phyloP scores from a whole-genome alignment of 2,888 invertebrate genomes.

The Macrophya annulata region DNA sequence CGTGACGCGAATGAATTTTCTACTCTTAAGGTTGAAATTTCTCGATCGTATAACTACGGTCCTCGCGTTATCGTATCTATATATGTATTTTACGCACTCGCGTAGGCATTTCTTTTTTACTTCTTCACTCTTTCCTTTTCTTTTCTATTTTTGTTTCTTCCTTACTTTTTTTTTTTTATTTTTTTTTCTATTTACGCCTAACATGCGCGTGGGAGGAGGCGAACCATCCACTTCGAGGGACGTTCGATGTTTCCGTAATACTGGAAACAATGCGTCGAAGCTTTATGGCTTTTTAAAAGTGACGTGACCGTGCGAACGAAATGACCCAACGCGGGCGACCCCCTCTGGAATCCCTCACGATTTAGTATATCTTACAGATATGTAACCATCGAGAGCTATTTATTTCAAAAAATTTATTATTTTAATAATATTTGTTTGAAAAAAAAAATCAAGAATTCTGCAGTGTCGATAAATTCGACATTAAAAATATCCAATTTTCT shows the following conservation, averaged over 20 bases:
- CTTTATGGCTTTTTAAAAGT: conserved; percentile 51
- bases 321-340: not conserved
- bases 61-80: not conserved
- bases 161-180: conserved; percentile 53
- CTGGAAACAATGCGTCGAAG: conserved; percentile 50
- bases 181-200: conserved; percentile 32
- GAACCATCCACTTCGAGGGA: conserved; percentile 13
- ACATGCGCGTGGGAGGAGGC: conserved; percentile 53
- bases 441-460: too few relatives aligned
- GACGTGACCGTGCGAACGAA: conserved; percentile 50
- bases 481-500: too few relatives aligned
- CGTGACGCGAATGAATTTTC: conserved; percentile 47
- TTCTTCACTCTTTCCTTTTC: conserved; percentile 31
- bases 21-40: conserved; percentile 25
- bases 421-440: too few relatives aligned
- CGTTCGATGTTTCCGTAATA: conserved; percentile 51
- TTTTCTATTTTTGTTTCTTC: conserved; percentile 39
- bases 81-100: conserved; percentile 53
- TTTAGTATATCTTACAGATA: not conserved
- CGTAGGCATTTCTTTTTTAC: conserved; percentile 54
- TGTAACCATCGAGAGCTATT: not conserved
- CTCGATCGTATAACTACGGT: conserved; percentile 27
- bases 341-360: conserved; percentile 4
- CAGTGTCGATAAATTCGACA: too few relatives aligned
- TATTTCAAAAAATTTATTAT: not conserved